Conservation (phyloP, 1,140 invertebrate species). For the Leptinotarsa undecemlineata region DNA sequence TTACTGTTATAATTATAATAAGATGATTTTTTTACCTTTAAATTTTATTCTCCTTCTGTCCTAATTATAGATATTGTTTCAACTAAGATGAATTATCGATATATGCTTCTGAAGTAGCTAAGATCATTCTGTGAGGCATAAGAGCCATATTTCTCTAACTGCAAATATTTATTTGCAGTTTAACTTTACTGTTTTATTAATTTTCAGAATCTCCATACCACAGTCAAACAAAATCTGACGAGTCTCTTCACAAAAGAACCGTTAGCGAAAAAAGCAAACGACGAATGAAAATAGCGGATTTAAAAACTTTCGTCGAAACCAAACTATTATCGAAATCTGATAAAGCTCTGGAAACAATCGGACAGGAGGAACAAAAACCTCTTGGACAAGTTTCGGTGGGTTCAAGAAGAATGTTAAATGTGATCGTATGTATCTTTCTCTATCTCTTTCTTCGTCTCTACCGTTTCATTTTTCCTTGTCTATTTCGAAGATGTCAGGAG, state of each 20-base stretch:
- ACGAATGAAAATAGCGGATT: slow-evolving; percentile 86
- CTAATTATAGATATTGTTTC: too few species aligned
- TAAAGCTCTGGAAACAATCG: slow-evolving; percentile 87
- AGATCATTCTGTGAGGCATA: too few species aligned
- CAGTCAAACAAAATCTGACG: slow-evolving; percentile 59
- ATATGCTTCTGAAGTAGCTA: too few species aligned
- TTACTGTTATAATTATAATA: too few species aligned
- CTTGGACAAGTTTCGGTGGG: slow-evolving; percentile 60
- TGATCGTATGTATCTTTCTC: slow-evolving; percentile 46
- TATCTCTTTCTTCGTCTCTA: slow-evolving; percentile 37
- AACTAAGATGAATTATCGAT: too few species aligned
- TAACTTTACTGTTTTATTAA: too few species aligned
- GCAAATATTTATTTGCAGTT: slow-evolving; percentile 4
- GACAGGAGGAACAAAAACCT: slow-evolving; percentile 71
- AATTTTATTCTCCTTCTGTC: too few species aligned
- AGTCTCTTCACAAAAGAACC: slow-evolving; percentile 66
- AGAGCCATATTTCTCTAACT: too few species aligned
- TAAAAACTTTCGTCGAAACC: slow-evolving; percentile 88
- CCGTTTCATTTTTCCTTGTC: slow-evolving; percentile 1
- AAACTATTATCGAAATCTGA: slow-evolving; percentile 89
- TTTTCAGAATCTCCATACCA: slow-evolving; percentile 57
- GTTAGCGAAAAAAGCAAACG: slow-evolving; percentile 83
- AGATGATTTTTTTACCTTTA: too few species aligned
- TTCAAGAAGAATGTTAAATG: slow-evolving; percentile 50
- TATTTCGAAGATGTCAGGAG: neutral